phyloP scores from a whole-genome alignment of 2,888 invertebrate species.

The Autographa gamma region DNA sequence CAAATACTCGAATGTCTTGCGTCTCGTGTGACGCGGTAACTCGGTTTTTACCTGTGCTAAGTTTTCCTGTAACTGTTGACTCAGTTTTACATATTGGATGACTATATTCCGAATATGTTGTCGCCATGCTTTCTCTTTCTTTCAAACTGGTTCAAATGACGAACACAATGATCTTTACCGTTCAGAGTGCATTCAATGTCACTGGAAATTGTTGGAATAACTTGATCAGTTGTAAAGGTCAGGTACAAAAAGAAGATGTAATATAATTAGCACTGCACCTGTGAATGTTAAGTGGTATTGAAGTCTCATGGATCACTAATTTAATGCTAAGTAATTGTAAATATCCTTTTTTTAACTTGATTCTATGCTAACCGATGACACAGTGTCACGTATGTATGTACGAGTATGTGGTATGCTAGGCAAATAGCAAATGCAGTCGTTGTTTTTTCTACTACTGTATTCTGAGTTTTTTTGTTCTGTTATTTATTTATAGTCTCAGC shows the following conservation, averaged over 20 bases:
- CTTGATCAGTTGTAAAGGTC: constrained; percentile 5
- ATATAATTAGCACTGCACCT: constrained; percentile 19
- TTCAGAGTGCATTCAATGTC: background rate
- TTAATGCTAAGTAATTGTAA: background rate
- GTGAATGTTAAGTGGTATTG: constrained; percentile 14
- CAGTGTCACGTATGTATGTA: background rate
- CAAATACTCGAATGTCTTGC: constrained; percentile 30
- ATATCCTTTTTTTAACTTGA: background rate
- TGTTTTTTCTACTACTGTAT: too few species aligned
- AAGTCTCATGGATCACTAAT: constrained; percentile 16
- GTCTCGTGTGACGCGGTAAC: constrained; percentile 20
- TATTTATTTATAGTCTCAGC: too few species aligned
- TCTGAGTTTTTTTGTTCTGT: too few species aligned
- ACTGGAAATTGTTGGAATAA: background rate
- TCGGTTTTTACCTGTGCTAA: constrained; percentile 27
- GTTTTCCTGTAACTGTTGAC: constrained; percentile 41
- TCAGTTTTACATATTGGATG: constrained; percentile 8
- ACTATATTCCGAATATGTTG: background rate
- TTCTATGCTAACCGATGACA: background rate
- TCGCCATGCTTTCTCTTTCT: background rate
- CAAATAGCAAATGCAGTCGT: too few species aligned
- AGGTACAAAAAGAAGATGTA: background rate
- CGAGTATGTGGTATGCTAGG: too few species aligned
- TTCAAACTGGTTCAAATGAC: background rate
- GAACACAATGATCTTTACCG: background rate